phyloP scores from a whole-genome alignment of 2,113 vertebrate genomes.

The Pelvicachromis taeniatus region DNA sequence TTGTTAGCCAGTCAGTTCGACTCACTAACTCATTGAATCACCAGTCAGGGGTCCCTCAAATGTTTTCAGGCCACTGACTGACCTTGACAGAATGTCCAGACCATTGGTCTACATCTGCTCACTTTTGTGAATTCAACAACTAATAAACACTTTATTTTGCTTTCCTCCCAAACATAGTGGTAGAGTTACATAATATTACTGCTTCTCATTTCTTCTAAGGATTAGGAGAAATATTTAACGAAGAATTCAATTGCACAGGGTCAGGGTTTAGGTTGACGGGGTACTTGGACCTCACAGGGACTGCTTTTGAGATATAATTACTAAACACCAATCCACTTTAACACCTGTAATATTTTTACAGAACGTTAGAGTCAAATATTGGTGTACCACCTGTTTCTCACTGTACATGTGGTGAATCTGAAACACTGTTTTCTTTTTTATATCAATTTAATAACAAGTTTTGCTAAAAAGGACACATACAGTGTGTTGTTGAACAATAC shows the following conservation, averaged over 20 bases:
- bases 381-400: neutral
- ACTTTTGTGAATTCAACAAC: neutral
- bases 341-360: neutral
- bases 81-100: neutral
- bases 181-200: neutral
- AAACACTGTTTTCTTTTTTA: neutral
- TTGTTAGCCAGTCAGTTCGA: neutral
- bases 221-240: neutral
- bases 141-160: neutral
- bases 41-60: neutral
- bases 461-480: neutral
- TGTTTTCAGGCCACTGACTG: neutral
- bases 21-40: neutral
- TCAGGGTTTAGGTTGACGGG: too few species aligned
- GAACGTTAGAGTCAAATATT: too few species aligned
- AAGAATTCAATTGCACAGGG: neutral
- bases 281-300: neutral
- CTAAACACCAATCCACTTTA: neutral
- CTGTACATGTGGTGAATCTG: neutral
- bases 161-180: neutral
- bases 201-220: neutral
- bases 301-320: neutral
- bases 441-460: neutral
- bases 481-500: neutral
- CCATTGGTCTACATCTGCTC: neutral